phyloP scores from a whole-genome alignment of 2,888 invertebrate genomes.

The Cosmia pyralina region DNA sequence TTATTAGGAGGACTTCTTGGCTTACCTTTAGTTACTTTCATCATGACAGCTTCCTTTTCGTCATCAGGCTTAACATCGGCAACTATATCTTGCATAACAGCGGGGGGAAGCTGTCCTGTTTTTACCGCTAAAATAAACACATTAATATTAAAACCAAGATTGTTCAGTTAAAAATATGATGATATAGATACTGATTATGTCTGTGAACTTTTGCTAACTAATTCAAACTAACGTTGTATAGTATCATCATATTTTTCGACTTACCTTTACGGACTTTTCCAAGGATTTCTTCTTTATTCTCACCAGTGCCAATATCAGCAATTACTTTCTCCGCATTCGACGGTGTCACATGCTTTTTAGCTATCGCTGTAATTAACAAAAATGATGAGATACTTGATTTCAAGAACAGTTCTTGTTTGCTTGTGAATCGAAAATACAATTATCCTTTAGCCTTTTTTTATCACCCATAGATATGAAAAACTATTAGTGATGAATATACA shows the following conservation, averaged over 20 bases:
- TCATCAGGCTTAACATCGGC: conserved; percentile 22
- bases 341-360: conserved; percentile 35
- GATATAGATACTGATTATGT: background rate
- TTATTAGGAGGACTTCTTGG: too few relatives aligned
- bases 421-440: background rate
- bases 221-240: background rate
- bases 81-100: conserved; percentile 34
- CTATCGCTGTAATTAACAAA: conserved; percentile 35
- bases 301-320: background rate
- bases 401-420: background rate
- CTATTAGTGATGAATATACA: too few relatives aligned
- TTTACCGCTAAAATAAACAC: conserved; percentile 19
- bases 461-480: background rate
- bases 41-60: conserved; percentile 9
- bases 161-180: background rate
- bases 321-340: background rate
- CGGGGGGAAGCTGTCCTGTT: background rate
- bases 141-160: background rate
- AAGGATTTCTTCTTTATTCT: conserved; percentile 19
- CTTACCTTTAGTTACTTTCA: conserved; percentile 28
- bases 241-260: background rate
- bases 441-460: too few relatives aligned
- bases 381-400: background rate
- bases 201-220: background rate
- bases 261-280: conserved; percentile 33